A percentile compares a stretch with the other conserved stretches of the same genome.
Conservation (phyloP, 2,113 vertebrate genomes). For the Tachysurus vachellii region DNA sequence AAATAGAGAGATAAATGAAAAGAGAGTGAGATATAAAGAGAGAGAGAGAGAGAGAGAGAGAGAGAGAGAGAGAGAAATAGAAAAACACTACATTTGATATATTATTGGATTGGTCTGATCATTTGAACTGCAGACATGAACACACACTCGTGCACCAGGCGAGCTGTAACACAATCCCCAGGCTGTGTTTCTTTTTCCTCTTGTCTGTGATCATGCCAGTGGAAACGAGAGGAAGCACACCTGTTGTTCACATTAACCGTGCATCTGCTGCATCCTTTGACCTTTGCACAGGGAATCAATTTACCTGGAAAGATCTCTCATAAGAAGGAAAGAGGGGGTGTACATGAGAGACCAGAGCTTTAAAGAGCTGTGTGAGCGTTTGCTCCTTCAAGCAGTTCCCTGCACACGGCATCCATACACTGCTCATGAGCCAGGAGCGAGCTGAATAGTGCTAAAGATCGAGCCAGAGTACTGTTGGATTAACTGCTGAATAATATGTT, state of each 20-base stretch:
- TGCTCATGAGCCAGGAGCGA: too few species aligned
- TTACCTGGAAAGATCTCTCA: conserved; percentile 34
- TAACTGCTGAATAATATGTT: neutral
- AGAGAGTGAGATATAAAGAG: neutral
- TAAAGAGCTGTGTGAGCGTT: neutral
- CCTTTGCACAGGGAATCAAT: conserved; percentile 26
- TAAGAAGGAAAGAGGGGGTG: neutral
- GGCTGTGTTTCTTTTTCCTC: neutral
- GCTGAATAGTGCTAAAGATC: neutral
- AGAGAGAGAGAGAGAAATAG: neutral
- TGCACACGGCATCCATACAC: too few species aligned
- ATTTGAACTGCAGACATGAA: neutral
- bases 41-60: neutral
- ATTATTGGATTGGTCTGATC: neutral
- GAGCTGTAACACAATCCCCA: conserved; percentile 19
- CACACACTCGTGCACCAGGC: neutral
- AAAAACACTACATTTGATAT: neutral
- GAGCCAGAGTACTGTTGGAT: neutral
- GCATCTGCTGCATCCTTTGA: conserved; percentile 16
- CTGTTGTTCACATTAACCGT: conserved; percentile 39
- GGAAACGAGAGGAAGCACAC: conserved; percentile 37
- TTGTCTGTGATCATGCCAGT: neutral
- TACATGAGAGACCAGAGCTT: neutral
- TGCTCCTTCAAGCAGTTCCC: neutral
- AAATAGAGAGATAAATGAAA: too few species aligned